Evolutionary conservation across 2,888 invertebrate genomes (phyloP).

Genomic region (Melanostoma scalare): DNA sequence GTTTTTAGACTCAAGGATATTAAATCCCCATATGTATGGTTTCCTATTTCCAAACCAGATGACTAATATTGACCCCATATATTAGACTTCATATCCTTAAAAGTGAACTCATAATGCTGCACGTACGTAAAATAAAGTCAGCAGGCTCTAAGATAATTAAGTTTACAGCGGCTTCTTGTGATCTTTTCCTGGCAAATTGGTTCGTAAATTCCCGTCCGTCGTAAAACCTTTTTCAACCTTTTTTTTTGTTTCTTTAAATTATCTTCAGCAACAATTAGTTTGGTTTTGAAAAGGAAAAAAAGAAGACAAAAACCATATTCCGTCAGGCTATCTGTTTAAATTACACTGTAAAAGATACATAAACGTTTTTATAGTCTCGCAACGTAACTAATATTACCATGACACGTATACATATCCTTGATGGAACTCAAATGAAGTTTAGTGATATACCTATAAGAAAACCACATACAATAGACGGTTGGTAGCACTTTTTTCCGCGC

Average conservation of each 20-base stretch:
- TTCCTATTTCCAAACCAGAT: too few relatives aligned
- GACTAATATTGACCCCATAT: too few relatives aligned
- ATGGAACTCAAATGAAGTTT: slow-evolving; percentile 59
- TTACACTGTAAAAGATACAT: slow-evolving; percentile 55
- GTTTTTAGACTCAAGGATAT: too few relatives aligned
- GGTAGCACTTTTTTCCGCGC: slow-evolving; percentile 14
- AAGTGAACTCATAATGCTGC: too few relatives aligned
- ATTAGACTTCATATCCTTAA: too few relatives aligned
- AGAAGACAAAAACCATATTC: neutral
- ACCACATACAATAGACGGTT: neutral
- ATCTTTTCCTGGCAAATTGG: slow-evolving; percentile 28
- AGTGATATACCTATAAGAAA: slow-evolving; percentile 20
- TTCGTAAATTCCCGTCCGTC: slow-evolving; percentile 16
- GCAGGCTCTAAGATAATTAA: slow-evolving; percentile 20
- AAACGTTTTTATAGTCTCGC: slow-evolving; percentile 21
- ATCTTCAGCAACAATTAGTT: slow-evolving; percentile 30
- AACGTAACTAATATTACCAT: slow-evolving; percentile 27
- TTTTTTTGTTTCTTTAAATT: slow-evolving; percentile 6
- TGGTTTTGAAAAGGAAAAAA: slow-evolving; percentile 15
- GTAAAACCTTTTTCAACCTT: slow-evolving; percentile 6
- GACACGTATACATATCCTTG: slow-evolving; percentile 54
- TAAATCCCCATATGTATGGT: too few relatives aligned
- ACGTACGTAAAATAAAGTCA: too few relatives aligned
- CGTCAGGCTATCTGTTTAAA: slow-evolving; percentile 34
- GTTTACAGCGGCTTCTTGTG: neutral